Base-by-base conservation (phyloP, 2,113 vertebrate genomes). In the Phylloscopus trochiloides region DNA sequence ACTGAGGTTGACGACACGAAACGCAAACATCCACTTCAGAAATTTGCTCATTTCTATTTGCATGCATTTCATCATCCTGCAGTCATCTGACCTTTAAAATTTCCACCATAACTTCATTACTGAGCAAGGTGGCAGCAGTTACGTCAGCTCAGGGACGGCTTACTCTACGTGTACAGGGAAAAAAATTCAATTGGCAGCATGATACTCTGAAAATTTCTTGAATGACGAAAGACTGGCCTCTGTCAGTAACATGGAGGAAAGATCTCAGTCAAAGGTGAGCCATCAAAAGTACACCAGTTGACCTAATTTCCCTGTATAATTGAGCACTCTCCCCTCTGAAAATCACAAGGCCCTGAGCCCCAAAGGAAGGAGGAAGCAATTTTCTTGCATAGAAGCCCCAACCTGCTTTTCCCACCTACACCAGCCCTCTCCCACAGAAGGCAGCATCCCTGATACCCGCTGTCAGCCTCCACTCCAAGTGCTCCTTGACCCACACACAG, bases 391-490 rank as follows among this genome's bases (percentile, higher is more conserved):
- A 1, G 66, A 88, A 65, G 12, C 3, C 11, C 45, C 17, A 10
- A 14, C 11, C 2, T 34, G 26, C 43, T 86, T 68, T 83, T 59
- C 12, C 52, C 31, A 68, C 11, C 15, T 17, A 42, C 15, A 18
- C 12, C 42, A 76, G 12, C 15, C 9, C 11, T 58, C 12, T 67
- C 26, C 59, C 12, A 7, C 22, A 48, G 38, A 79, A 71, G 19
- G 14, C 62, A 75, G 25, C 1, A 4, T 25, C 43, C 55, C 24
- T 0, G 0, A 3, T 1, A 32, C 6, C 16, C 0, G 0, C 10
- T 1, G 25, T 40, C 40, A 40, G 40, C 40, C 40, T 40, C 40
- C 40, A 40, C 13, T 40, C 40, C 12, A 14, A 40, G 40, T 0
- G 2, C 72, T 72, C 38, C 28, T 36, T 26, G 40, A 34, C 40